A percentile compares a stretch with the other conserved stretches of the same genome.
Conservation (phyloP, 2,797 vertebrate genomes). For the Phrynocephalus vlangalii region DNA sequence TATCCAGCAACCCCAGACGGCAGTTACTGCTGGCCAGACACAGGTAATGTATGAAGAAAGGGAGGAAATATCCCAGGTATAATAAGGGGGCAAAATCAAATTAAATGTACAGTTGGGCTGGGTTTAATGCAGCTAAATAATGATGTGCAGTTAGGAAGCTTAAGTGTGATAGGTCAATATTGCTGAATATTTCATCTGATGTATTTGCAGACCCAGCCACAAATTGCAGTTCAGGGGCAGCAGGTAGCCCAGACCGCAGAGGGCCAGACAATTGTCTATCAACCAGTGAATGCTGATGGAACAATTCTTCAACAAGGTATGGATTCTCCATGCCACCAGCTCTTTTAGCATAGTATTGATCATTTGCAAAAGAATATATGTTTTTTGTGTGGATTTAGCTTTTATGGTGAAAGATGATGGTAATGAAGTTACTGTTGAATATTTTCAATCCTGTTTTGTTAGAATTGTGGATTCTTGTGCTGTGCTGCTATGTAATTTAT, state of each 20-base stretch:
- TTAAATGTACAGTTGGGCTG: not conserved
- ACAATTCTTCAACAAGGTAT: constrained; percentile 97
- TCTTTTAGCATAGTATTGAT: not conserved
- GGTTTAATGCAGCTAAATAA: not conserved
- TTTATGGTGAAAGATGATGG: not conserved
- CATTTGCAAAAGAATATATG: not conserved
- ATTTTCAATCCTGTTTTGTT: not conserved
- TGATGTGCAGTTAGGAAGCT: too few relatives aligned
- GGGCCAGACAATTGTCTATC: constrained; percentile 98
- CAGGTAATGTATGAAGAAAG: constrained; percentile 83
- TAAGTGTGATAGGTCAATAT: not conserved
- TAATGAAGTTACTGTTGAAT: not conserved
- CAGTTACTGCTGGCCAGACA: constrained; percentile 96
- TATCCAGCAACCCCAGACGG: constrained; percentile 98
- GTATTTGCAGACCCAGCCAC: constrained; percentile 88
- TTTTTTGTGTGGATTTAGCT: not conserved
- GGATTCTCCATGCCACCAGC: not conserved
- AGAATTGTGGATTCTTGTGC: not conserved
- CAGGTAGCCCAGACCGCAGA: constrained; percentile 98
- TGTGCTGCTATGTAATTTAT: not conserved
- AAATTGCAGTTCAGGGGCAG: constrained; percentile 95
- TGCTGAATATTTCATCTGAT: not conserved
- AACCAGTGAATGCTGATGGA: constrained; percentile 97
- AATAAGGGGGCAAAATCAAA: not conserved
- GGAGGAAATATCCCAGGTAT: constrained; percentile 54